Evolutionary conservation across 2,888 invertebrate species (phyloP).

Genomic region (Ptychoptera contaminata): DNA sequence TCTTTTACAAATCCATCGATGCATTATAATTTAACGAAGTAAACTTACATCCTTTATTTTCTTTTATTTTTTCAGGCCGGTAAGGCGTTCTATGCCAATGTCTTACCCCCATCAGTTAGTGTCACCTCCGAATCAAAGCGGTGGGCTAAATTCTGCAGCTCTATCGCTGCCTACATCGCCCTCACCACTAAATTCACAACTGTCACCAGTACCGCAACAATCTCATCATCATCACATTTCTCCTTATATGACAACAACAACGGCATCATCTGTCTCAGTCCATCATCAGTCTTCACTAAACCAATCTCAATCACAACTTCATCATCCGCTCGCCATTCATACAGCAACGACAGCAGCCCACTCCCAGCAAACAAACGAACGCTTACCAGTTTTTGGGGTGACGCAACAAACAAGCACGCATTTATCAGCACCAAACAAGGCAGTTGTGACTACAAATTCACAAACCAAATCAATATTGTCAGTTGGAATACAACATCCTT

Average conservation of each 20-base stretch:
- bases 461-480: neutral
- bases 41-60: slow-evolving; percentile 1
- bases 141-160: slow-evolving; percentile 2
- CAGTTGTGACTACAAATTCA: neutral
- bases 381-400: neutral
- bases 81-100: slow-evolving; percentile 13
- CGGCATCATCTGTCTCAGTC: slow-evolving; percentile 8
- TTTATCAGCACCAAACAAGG: neutral
- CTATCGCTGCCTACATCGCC: slow-evolving; percentile 25
- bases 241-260: slow-evolving; percentile 14
- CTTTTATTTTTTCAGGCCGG: slow-evolving; percentile 10
- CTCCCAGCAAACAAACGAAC: slow-evolving; percentile 8
- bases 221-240: slow-evolving; percentile 10
- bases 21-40: neutral
- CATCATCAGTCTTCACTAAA: slow-evolving; percentile 3
- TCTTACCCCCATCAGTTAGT: slow-evolving; percentile 12
- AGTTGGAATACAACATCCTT: neutral
- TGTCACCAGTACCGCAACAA: slow-evolving; percentile 2
- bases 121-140: slow-evolving; percentile 10
- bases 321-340: slow-evolving; percentile 13
- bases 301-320: slow-evolving; percentile 7
- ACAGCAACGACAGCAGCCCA: slow-evolving; percentile 17
- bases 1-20: too few relatives aligned
- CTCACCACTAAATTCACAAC: slow-evolving; percentile 25
- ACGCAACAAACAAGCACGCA: neutral